Evolutionary conservation across 2,113 vertebrate species (phyloP), one percentile per base, ranked within the genome.

Genomic region (Trogon surrucura): DNA sequence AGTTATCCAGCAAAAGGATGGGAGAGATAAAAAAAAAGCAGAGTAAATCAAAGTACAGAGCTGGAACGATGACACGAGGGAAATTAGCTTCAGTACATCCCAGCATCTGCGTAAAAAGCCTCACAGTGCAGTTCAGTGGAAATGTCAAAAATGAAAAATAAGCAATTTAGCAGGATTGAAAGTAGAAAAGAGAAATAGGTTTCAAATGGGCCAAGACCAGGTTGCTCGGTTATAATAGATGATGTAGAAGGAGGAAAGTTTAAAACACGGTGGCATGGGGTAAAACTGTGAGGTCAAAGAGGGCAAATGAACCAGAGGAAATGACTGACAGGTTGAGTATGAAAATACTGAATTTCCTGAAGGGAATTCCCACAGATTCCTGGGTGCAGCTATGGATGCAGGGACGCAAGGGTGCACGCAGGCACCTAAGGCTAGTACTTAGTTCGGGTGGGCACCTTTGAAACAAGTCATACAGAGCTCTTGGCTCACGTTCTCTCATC

Each of bases 381-480:
- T 8, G 7, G 36, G 54, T 47, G 38, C 22, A 88, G 54, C 8
- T 6, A 47, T 3, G 23, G 36, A 34, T 25, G 48, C 2, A 32
- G 53, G 61, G 89, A 16, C 41, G 32, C 47, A 41, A 25, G 34
- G 56, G 41, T 32, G 18, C 57, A 48, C 0, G 0, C 1, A 18
- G 27, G 26, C 36, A 27, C 20, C n/a, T 38, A 12, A 16, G 70
- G 25, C 53, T 58, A 14, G 10, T 44, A 53, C 30, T 47, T 45
- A 6, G 23, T n/a, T 51, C 29, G 61, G 18, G 17, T 2, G 4
- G 23, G 50, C 26, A 51, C 48, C n/a, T 34, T 74, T 66, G 53
- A 36, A 45, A 48, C 22, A 44, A 45, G 47, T 12, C 80, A 23
- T 1, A 1, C 1, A 41, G 53, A 67, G 29, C 13, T 11, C 71